These are phyloP conservation scores for Enteromius fasciolatus DNA, from an alignment of 2,797 vertebrate genomes.

Conservation along the genomic window DNA sequence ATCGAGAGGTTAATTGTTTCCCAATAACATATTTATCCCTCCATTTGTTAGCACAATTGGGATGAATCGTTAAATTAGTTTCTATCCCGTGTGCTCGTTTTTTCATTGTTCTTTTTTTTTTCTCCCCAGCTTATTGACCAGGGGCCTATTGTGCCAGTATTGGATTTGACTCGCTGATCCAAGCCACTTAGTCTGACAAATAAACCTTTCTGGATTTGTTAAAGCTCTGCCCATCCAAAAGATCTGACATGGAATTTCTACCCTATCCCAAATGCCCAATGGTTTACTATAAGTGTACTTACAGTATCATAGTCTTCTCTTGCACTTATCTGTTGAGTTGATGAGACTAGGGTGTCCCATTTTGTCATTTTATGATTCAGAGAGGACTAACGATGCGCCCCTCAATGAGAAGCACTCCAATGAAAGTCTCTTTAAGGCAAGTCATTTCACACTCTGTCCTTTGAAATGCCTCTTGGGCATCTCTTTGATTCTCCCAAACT, in stretches of 20 bases:
- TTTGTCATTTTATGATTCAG: neutral
- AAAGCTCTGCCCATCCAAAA: neutral
- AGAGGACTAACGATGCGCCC: neutral
- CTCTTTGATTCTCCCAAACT: neutral
- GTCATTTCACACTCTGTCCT: neutral
- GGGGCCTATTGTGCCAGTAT: slow-evolving; percentile 36
- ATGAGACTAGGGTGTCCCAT: neutral
- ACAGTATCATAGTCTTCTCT: neutral
- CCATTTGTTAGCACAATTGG: slow-evolving; percentile 41
- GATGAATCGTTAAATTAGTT: slow-evolving; percentile 26
- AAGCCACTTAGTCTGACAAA: slow-evolving; percentile 32
- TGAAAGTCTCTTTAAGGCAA: neutral
- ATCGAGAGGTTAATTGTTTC: slow-evolving; percentile 56
- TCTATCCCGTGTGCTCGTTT: neutral
- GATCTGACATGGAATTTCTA: neutral
- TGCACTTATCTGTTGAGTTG: neutral
- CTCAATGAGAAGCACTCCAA: neutral
- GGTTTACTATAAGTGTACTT: neutral
- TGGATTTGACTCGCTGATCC: slow-evolving; percentile 33
- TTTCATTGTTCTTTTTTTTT: neutral
- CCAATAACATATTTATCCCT: slow-evolving; percentile 36
- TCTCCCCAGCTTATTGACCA: slow-evolving; percentile 16
- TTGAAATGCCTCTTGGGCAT: neutral
- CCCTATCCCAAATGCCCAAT: neutral
- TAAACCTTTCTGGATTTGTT: slow-evolving; percentile 16